phyloP scores from a whole-genome alignment of 2,797 vertebrate species.

The Stomatorhinus walkeri region DNA sequence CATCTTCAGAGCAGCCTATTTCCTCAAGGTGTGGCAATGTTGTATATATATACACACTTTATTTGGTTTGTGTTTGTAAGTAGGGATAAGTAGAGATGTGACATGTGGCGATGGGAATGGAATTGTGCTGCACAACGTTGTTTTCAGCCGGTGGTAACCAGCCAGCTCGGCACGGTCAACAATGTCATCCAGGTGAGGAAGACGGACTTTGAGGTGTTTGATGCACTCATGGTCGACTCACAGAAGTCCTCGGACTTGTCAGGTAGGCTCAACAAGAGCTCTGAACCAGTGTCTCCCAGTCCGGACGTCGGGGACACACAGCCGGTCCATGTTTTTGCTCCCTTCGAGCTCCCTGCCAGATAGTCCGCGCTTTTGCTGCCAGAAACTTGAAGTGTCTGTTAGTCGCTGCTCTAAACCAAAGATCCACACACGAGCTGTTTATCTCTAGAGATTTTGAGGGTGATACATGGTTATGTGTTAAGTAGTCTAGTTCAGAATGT shows the following conservation, averaged over 20 bases:
- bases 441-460: too few species aligned
- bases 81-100: not conserved
- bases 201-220: constrained; percentile 98
- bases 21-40: not conserved
- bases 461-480: not conserved
- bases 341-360: not conserved
- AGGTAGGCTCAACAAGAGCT: constrained; percentile 55
- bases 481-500: not conserved
- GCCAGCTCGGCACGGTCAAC: constrained; percentile 89
- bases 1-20: not conserved
- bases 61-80: not conserved
- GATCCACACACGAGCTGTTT: not conserved
- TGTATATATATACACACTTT: not conserved
- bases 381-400: not conserved
- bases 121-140: not conserved
- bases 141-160: constrained; percentile 81
- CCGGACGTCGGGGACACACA: not conserved
- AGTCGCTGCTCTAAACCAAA: not conserved
- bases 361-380: not conserved
- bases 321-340: not conserved
- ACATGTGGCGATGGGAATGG: not conserved
- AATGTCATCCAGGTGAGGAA: constrained; percentile 97
- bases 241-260: constrained; percentile 91
- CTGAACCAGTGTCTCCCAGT: not conserved
- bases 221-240: constrained; percentile 97